Evolutionary conservation across 2,888 invertebrate genomes (phyloP).

Genomic region (Lithophane semibrunnea): DNA sequence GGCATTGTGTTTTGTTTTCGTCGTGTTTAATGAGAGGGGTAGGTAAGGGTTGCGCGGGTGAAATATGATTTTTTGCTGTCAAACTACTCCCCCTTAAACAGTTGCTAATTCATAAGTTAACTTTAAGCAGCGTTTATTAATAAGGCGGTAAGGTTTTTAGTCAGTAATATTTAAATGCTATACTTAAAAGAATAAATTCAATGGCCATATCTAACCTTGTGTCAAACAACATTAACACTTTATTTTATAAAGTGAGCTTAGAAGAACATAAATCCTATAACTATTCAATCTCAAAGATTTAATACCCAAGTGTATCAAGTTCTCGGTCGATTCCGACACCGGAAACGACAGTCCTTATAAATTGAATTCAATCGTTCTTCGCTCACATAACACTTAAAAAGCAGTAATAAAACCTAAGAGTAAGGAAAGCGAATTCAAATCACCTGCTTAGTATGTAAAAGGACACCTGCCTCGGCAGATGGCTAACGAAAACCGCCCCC

Average conservation of each 20-base stretch:
- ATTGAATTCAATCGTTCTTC: conserved; percentile 56
- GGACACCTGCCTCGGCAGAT: conserved; percentile 88
- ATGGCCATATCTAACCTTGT: too few species aligned
- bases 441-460: conserved; percentile 88
- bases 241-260: conserved; percentile 8
- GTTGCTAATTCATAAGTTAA: too few species aligned
- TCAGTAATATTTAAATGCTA: background rate
- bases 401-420: conserved; percentile 56
- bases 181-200: background rate
- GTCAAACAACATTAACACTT: background rate
- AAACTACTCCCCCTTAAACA: too few species aligned
- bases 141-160: background rate
- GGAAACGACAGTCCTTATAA: conserved; percentile 52
- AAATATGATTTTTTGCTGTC: too few species aligned
- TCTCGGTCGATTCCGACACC: conserved; percentile 23
- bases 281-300: conserved; percentile 28
- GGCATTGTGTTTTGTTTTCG: too few species aligned
- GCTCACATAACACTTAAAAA: conserved; percentile 60
- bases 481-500: conserved; percentile 78
- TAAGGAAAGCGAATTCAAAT: conserved; percentile 82
- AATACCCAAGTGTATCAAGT: conserved; percentile 5
- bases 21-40: too few species aligned
- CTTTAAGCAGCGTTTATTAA: too few species aligned
- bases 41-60: too few species aligned
- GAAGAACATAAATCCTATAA: background rate